phyloP scores from a whole-genome alignment of 2,888 invertebrate genomes.

The Clanis bilineata region DNA sequence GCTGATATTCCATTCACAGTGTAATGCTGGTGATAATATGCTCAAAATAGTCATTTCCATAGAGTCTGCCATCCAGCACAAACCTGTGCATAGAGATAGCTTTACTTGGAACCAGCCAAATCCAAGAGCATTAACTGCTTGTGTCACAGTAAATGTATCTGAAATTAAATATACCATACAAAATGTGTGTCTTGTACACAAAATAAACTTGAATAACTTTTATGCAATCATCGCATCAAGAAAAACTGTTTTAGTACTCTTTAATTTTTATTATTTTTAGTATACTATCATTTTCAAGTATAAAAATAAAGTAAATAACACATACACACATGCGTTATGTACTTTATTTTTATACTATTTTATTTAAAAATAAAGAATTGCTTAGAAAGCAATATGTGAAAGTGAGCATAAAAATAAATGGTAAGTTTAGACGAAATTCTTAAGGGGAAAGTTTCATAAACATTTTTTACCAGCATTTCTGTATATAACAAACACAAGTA shows the following conservation, averaged over 20 bases:
- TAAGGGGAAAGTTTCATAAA: background rate
- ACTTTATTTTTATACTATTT: too few relatives aligned
- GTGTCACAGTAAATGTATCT: slow-evolving; percentile 94
- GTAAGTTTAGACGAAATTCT: background rate
- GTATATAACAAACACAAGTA: too few relatives aligned
- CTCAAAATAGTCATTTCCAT: slow-evolving; percentile 99
- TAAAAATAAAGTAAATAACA: too few relatives aligned
- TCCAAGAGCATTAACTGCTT: slow-evolving; percentile 92
- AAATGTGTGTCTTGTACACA: background rate
- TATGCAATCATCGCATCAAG: too few relatives aligned
- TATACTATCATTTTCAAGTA: too few relatives aligned
- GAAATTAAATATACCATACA: slow-evolving; percentile 36
- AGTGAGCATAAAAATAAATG: background rate
- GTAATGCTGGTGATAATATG: slow-evolving; percentile 95
- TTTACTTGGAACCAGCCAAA: slow-evolving; percentile 96
- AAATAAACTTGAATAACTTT: background rate
- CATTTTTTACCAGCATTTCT: background rate
- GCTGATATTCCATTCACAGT: slow-evolving; percentile 96
- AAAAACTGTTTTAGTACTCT: too few relatives aligned
- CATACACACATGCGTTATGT: too few relatives aligned
- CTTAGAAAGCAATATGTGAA: background rate
- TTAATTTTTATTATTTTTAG: too few relatives aligned
- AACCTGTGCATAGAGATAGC: slow-evolving; percentile 90
- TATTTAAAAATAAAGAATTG: too few relatives aligned
- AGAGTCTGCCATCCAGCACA: slow-evolving; percentile 98